A percentile compares a stretch with the other conserved stretches of the same genome.
Conservation (phyloP, 2,888 invertebrate species). For the Neria commutata region DNA sequence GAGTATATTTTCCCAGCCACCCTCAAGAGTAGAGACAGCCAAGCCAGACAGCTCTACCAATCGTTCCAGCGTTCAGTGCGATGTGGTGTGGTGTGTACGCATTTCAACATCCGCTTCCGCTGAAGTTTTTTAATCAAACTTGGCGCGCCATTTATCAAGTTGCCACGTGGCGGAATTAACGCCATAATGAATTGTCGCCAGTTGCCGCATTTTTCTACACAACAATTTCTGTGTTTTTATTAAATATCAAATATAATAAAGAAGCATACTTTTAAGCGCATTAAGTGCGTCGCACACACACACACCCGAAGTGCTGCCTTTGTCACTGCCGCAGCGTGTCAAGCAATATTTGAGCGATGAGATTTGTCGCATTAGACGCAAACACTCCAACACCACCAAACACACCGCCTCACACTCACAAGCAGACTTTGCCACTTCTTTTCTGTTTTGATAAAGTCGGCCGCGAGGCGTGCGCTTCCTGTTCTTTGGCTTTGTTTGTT, state of each 20-base stretch:
- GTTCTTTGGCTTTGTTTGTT: conserved; percentile 8
- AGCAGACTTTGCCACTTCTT: neutral
- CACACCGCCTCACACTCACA: conserved; percentile 2
- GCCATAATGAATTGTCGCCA: conserved; percentile 40
- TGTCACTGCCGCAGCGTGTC: conserved; percentile 25
- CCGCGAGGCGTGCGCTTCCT: conserved; percentile 2
- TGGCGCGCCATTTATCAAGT: conserved; percentile 37
- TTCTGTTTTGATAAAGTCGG: neutral
- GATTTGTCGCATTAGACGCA: conserved; percentile 8
- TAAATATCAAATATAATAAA: conserved; percentile 1
- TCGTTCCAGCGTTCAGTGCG: too few relatives aligned
- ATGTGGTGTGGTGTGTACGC: conserved; percentile 4
- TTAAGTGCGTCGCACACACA: conserved; percentile 4
- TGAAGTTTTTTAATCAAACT: conserved; percentile 33
- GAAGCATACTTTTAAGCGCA: conserved; percentile 12
- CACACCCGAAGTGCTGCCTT: conserved; percentile 5
- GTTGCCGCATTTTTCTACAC: neutral
- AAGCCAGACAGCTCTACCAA: neutral
- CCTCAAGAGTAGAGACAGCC: neutral
- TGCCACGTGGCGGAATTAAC: conserved; percentile 43
- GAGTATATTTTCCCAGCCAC: neutral
- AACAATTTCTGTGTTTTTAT: neutral
- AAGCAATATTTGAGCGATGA: conserved; percentile 26
- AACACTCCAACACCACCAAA: neutral
- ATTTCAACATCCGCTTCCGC: conserved; percentile 28